These are phyloP conservation scores for Lerista edwardsae DNA, from an alignment of 2,797 vertebrate genomes.

Conservation along the genomic window DNA sequence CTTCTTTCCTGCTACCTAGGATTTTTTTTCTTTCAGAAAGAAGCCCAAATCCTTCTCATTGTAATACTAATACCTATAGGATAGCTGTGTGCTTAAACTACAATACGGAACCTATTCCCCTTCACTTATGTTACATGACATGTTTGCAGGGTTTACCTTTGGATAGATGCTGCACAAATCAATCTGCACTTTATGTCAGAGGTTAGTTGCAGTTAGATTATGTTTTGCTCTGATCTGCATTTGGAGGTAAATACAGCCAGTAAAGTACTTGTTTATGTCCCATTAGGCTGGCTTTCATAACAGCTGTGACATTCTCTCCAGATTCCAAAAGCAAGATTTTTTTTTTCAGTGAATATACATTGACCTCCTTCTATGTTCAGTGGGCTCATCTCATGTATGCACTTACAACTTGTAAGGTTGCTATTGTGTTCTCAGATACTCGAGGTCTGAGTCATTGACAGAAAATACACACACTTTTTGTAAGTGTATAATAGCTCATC, in stretches of 20 bases:
- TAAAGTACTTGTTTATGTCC: neutral
- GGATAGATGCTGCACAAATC: neutral
- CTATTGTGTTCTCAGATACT: slow-evolving; percentile 52
- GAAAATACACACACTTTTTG: slow-evolving; percentile 61
- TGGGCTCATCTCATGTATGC: slow-evolving; percentile 59
- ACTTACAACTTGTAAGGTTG: slow-evolving; percentile 47
- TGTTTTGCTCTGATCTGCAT: neutral
- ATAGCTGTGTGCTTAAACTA: neutral
- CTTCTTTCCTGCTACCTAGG: slow-evolving; percentile 33
- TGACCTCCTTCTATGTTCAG: slow-evolving; percentile 22
- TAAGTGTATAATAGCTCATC: slow-evolving; percentile 69
- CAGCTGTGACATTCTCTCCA: slow-evolving; percentile 6
- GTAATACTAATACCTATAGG: neutral
- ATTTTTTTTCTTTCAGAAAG: neutral
- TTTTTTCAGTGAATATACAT: neutral
- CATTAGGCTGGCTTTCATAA: neutral
- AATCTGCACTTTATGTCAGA: neutral
- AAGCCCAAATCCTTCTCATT: neutral
- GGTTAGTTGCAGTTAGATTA: neutral
- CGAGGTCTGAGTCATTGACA: slow-evolving; percentile 65
- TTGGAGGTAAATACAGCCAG: slow-evolving; percentile 9
- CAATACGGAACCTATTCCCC: neutral
- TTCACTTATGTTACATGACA: neutral
- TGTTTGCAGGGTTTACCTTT: neutral
- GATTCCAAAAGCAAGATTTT: slow-evolving; percentile 23